Evolutionary conservation across 92 coral and sea anemone species (phyloP), one percentile per base, ranked within the genome.

Genomic region (Palythoa heliodiscus): DNA sequence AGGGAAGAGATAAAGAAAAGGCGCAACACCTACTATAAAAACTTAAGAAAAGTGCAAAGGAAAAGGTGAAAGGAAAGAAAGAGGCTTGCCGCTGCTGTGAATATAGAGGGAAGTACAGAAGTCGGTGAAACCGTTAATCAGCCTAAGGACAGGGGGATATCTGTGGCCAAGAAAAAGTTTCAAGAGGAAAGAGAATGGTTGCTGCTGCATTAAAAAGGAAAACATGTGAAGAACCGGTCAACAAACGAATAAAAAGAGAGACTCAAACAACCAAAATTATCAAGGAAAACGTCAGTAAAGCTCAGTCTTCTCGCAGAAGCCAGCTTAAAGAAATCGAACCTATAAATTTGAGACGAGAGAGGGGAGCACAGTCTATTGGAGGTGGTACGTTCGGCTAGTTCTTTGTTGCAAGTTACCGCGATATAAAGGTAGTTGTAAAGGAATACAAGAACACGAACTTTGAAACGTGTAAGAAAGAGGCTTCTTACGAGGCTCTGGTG

Each of bases 331-430:
- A 29, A 74, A 74, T 48, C 5, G 13, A 74, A 50, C 13, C 39
- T 61, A 52, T 12, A 20, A 50, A 17, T 52, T 25, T 74, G 29
- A 74, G 23, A 23, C 77, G 58, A 73, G 50, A 17, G 13, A 57
- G 11, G 6, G 87, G 87, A 23, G 77, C 13, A 23, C 6, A 54
- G 35, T 20, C 85, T 3, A 72, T 91, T 71, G 89, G 91, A n/a
- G 80, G 82, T 17, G 93, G 87, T 7, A 87, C 93, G 29, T 88
- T 68, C 48, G 84, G 94, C 11, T 52, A 53, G 0, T 88, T 91
- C 66, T 86, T 75, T 54, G 40, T 83, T 13, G 91, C 80, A 22
- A 82, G 75, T 60, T 88, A 86, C 75, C 72, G 91, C 14, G 73
- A 80, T 22, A 88, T 91, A 50, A 12, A 47, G 22, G 89, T 88